Percentiles rank a stretch among this genome's conserved stretches.
phyloP scores from a whole-genome alignment of 2,113 vertebrate genomes.

The Ictalurus punctatus region DNA sequence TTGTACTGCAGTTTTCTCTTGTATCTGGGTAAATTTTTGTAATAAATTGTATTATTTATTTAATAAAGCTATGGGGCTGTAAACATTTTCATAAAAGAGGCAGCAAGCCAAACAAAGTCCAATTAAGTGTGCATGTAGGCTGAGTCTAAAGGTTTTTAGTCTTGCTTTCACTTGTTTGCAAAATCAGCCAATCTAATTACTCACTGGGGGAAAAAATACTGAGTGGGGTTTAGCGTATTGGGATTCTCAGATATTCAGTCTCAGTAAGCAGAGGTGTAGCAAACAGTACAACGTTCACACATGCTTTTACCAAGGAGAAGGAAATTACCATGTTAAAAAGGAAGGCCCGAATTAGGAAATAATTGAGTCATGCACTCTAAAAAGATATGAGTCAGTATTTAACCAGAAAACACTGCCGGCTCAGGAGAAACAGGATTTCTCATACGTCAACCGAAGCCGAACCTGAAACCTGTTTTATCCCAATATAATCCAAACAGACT shows the following conservation, averaged over 20 bases:
- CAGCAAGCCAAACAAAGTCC: neutral
- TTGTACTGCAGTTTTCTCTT: neutral
- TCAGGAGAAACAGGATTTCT: conserved; percentile 14
- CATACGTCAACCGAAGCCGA: neutral
- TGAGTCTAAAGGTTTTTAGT: neutral
- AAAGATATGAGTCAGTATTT: conserved; percentile 25
- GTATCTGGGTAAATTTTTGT: neutral
- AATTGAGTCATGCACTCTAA: conserved; percentile 2
- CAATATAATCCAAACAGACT: neutral
- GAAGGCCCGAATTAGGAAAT: neutral
- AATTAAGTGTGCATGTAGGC: neutral
- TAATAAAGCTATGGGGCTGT: neutral
- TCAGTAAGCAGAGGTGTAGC: neutral
- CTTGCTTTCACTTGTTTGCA: neutral
- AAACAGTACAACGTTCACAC: neutral
- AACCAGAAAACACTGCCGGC: neutral
- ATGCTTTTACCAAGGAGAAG: neutral
- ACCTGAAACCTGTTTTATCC: neutral
- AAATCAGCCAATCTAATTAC: neutral
- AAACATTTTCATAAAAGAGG: neutral
- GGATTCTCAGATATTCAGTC: neutral
- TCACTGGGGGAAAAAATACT: neutral
- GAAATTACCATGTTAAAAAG: conserved; percentile 1
- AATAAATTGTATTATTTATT: neutral
- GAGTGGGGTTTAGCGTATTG: neutral